Evolutionary conservation across 2,888 invertebrate genomes (phyloP), one percentile per base, ranked within the genome.

Genomic region (Yponomeuta malinellus): DNA sequence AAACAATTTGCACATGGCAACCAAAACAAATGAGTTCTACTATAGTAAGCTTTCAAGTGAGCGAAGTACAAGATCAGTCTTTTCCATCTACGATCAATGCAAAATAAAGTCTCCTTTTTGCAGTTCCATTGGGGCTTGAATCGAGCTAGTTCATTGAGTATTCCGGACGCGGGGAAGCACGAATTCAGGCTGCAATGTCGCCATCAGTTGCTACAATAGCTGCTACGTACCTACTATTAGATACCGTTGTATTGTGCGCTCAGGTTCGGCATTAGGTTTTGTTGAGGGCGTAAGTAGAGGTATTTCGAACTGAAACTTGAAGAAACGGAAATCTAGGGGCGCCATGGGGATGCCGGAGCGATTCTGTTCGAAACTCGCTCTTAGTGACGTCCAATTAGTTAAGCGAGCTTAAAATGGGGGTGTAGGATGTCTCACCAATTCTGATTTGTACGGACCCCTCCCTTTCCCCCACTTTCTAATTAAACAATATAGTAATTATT

Each of bases 101-200:
- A 59, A 59, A 59, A 59, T 15, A 15, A 3, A 3, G 52, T 12
- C 52, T 12, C 15, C 52, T 59, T 59, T 59, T 59, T 59, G 52
- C 52, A 59, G 52, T 59, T 15, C 52, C 52, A 15, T 43, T 59
- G 52, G 52, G 52, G 52, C 15, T 59, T 59, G 52, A 15, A 59
- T 59, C 52, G 52, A 59, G 52, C 52, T 15, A 59, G 52, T 59
- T 59, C 52, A 59, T 59, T 59, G 52, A 12, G 52, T 59, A 59
- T 59, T 59, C 52, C 52, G 52, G 52, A 59, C 52, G 52, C 52
- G 52, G 52, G 52, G 52, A 59, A 59, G 52, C 52, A 59, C 52
- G 52, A 59, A 59, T 59, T 59, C 52, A 59, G 52, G 3, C 52
- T 59, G 52, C 52, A 15, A 59, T 59, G 52, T 59, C 52, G 15